Evolutionary conservation across 2,888 invertebrate species (phyloP), one percentile per base, ranked within the genome.

Genomic region (Leucozona laternaria): DNA sequence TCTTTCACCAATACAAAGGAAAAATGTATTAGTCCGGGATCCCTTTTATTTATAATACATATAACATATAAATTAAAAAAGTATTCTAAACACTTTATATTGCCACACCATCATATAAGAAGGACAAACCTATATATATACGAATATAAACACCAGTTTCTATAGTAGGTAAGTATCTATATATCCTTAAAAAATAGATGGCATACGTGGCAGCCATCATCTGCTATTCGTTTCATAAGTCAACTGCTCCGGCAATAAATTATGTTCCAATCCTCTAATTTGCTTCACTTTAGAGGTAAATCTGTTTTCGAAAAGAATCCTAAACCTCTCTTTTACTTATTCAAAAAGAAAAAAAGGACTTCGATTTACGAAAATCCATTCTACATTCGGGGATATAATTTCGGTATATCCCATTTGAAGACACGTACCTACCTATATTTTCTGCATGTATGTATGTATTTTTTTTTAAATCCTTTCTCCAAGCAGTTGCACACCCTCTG

Each of bases 191-290:
- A 62, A 79, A 75, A 70, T 58, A 75, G 78, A 82, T 64, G 78
- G 60, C 70, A 82, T 43, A 86, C 73, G 75, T 73, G 75, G 75
- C 75, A 86, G 60, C 78, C 86, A 86, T 86, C 78, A 86, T 86
- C 82, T 82, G 82, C 64, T 70, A 76, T 79, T 66, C 75, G 76
- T 79, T 79, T 79, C 87, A 83, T 87, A 87, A 87, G 83, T 87
- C 87, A 87, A 87, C 83, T 79, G 55, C 83, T 79, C 72, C 70
- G 25, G 83, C 72, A 76, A 87, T 87, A 87, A 87, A 87, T 87
- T 62, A 87, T 76, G 55, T 79, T 79, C 71, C 87, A 87, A 87
- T 87, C 87, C 87, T 87, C 83, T 87, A 87, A 87, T 87, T 87
- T 87, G 87, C 79, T 87, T 83, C 83, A 83, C 79, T 87, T 79